phyloP scores from a whole-genome alignment of 2,888 invertebrate genomes.

The Malthinus flaveolus region DNA sequence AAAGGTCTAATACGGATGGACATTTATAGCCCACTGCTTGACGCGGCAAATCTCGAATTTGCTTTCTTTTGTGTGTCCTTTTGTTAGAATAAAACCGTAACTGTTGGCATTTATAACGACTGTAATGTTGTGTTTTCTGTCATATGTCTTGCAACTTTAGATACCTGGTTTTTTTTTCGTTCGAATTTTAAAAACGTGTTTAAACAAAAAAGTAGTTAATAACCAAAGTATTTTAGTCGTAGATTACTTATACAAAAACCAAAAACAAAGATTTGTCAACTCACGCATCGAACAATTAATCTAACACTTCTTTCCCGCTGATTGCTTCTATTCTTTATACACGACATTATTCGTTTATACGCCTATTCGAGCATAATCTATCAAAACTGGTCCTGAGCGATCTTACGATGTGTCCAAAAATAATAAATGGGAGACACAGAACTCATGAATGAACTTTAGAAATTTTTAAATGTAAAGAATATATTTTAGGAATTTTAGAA shows the following conservation, averaged over 20 bases:
- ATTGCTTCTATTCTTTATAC: slow-evolving; percentile 32
- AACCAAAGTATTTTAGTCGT: too few relatives aligned
- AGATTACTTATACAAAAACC: slow-evolving; percentile 12
- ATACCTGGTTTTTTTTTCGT: slow-evolving; percentile 13
- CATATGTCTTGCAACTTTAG: slow-evolving; percentile 39
- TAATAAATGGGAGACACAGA: slow-evolving; percentile 36
- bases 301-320: slow-evolving; percentile 32
- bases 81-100: slow-evolving; percentile 48
- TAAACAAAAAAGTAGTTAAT: too few relatives aligned
- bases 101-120: slow-evolving; percentile 50
- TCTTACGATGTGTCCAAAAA: slow-evolving; percentile 28
- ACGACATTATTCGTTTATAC: slow-evolving; percentile 35
- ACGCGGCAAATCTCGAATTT: slow-evolving; percentile 51
- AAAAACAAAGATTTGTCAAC: slow-evolving; percentile 24
- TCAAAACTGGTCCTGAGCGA: slow-evolving; percentile 22
- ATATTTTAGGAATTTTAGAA: slow-evolving; percentile 36
- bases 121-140: slow-evolving; percentile 48
- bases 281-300: slow-evolving; percentile 34
- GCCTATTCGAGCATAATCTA: slow-evolving; percentile 34
- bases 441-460: slow-evolving; percentile 38
- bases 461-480: slow-evolving; percentile 34
- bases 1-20: slow-evolving; percentile 47
- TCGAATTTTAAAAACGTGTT: neutral
- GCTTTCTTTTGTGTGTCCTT: slow-evolving; percentile 48
- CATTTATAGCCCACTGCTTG: slow-evolving; percentile 49